Base-by-base conservation (phyloP, 2,888 invertebrate genomes). In the Heliconius ethilla region DNA sequence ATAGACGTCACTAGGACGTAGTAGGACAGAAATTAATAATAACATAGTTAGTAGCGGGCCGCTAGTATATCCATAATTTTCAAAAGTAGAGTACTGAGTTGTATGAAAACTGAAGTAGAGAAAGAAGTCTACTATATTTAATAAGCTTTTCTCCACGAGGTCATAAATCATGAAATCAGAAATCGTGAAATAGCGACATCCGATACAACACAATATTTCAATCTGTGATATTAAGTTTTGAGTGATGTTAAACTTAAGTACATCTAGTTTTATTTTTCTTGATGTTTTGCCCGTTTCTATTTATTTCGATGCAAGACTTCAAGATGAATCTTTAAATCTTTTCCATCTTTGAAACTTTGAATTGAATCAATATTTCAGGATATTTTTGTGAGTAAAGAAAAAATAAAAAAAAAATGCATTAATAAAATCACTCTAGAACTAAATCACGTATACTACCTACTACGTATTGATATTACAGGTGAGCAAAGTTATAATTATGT, bases 251-350 rank as follows among this genome's bases (percentile, higher is more conserved):
- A 25, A 51, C n/a, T 67, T 6, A 37, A 37, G 2, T n/a, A 40
- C 6, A 40, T 67, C 13, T 40, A 37, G n/a, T n/a, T 67, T 67
- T 40, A n/a, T 67, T 67, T 67, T n/a, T 40, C 5, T 13, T n/a
- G n/a, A 67, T 40, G 6, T n/a, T 25, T 40, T 40, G 13, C 37
- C 4, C 37, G 11, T 67, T 33, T 37, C 10, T 37, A 67, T 37
- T 67, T 37, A n/a, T 25, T 67, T 67, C n/a, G 33, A 67, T 37
- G 4, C 25, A n/a, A 40, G 37, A 67, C 67, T 67, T 37, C 11
- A 37, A 65, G 29, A 66, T 66, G 37, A 67, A 37, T 67, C 37
- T 66, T 37, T 37, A 66, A 66, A 37, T 66, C 37, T 67, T 25
- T n/a, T 18, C 37, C 37, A 13, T 67, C 37, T n/a, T 40, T 67